Evolutionary conservation across 1,140 invertebrate species (phyloP).

Genomic region (Drosophila paulistorum): DNA sequence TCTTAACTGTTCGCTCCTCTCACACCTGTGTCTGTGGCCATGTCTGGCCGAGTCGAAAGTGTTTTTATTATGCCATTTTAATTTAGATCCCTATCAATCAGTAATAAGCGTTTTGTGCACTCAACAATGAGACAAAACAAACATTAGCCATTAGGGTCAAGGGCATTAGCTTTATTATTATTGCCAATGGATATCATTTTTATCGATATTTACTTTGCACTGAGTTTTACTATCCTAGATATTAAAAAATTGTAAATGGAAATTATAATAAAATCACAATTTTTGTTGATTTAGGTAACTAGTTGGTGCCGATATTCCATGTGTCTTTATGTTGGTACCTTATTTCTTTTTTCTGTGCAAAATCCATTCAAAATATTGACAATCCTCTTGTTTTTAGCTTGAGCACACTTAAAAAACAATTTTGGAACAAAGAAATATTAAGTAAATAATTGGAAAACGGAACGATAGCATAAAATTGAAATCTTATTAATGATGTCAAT

Average conservation of each 20-base stretch:
- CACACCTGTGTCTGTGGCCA: constrained; percentile 32
- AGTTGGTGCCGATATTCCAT: too few species aligned
- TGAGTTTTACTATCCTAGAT: neutral
- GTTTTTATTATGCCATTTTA: constrained; percentile 79
- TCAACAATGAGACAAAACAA: constrained; percentile 31
- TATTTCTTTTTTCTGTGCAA: too few species aligned
- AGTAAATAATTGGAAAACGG: too few species aligned
- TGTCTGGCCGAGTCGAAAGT: constrained; percentile 50
- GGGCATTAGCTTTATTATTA: constrained; percentile 66
- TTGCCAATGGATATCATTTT: neutral
- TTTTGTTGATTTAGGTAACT: neutral
- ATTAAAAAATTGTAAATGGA: neutral
- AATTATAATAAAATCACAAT: neutral
- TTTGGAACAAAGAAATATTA: too few species aligned
- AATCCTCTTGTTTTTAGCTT: too few species aligned
- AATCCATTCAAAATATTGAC: too few species aligned
- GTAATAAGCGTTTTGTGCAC: constrained; percentile 71
- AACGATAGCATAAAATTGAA: too few species aligned
- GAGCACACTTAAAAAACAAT: too few species aligned
- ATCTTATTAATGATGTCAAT: too few species aligned
- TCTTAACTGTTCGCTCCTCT: constrained; percentile 39
- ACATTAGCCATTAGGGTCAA: constrained; percentile 59
- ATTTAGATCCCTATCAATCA: constrained; percentile 77
- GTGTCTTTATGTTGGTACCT: too few species aligned
- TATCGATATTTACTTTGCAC: constrained; percentile 7